Evolutionary conservation across 2,888 invertebrate genomes (phyloP).

Genomic region (Clivina fossor): DNA sequence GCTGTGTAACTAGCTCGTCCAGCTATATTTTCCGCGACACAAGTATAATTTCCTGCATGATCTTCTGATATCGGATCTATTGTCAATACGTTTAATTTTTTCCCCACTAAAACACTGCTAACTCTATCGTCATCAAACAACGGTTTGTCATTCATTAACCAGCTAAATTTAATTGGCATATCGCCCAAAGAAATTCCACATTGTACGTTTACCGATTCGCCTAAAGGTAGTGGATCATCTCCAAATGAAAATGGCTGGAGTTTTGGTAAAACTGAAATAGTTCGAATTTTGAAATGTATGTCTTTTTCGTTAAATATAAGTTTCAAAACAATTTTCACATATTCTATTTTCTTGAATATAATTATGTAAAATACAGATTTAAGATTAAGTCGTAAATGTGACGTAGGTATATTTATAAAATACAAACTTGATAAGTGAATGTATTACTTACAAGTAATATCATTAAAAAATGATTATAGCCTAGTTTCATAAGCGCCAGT

Average conservation of each 20-base stretch:
- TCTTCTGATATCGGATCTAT: conserved; percentile 29
- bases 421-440: conserved; percentile 1
- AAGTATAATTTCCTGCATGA: conserved; percentile 67
- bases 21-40: conserved; percentile 69
- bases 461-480: not conserved
- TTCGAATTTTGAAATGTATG: too few species aligned
- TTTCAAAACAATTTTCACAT: too few species aligned
- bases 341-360: too few species aligned
- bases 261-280: conserved; percentile 15
- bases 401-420: too few species aligned
- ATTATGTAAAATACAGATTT: too few species aligned
- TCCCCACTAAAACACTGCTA: conserved; percentile 1
- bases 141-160: conserved; percentile 66
- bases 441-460: not conserved
- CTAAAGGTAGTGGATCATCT: conserved; percentile 59
- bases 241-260: conserved; percentile 13
- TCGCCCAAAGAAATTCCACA: conserved; percentile 58
- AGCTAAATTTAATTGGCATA: conserved; percentile 65
- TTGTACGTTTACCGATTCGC: conserved; percentile 10
- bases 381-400: too few species aligned
- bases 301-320: too few species aligned
- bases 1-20: conserved; percentile 49
- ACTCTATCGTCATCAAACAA: not conserved
- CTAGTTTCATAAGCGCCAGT: not conserved
- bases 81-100: conserved; percentile 19